Evolutionary conservation across 1,140 invertebrate genomes (phyloP), one percentile per base, ranked within the genome.

Genomic region (Solen grandis): DNA sequence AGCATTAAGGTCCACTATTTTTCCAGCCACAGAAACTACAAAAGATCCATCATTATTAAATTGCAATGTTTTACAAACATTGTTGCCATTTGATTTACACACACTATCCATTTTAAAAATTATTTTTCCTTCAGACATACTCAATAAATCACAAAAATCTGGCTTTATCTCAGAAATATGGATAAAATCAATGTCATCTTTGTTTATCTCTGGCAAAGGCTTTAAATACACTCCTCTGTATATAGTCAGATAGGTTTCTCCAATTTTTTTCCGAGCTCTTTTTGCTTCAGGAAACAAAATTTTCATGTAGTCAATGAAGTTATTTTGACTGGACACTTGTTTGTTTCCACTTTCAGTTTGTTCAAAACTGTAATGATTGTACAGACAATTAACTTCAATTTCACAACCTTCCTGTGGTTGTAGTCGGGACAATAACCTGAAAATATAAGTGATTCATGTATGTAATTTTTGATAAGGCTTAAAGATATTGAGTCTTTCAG

Each of bases 231-330:
- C 27, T 4, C 66, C 66, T 5, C 16, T 55, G 27, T 70, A 70
- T 13, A 70, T 31, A 10, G 41, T 70, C 1, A 25, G 14, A 8
- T 10, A 10, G 5, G 5, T 29, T 41, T 16, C 19, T 54, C 19
- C 36, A 41, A n/a, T 70, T 10, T 19, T 8, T 54, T 5, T 31
- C 27, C 46, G 52, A 27, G 22, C 14, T 5, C 19, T 19, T 8
- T n/a, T n/a, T n/a, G n/a, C n/a, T n/a, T 70, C 25, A 19, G 66
- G 66, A 54, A 54, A 70, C 66, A 70, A 31, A 29, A 14, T 54
- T 31, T 35, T 59, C 5, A 73, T 4, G 22, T 36, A 8, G 1
- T 73, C 69, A 33, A 55, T 10, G 54, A 59, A 14, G n/a, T 5
- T 10, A 14, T 55, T 41, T 73, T 33, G 22, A 29, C 59, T 59